Evolutionary conservation across 2,797 vertebrate genomes (phyloP).

Genomic region (Podargus strigoides): DNA sequence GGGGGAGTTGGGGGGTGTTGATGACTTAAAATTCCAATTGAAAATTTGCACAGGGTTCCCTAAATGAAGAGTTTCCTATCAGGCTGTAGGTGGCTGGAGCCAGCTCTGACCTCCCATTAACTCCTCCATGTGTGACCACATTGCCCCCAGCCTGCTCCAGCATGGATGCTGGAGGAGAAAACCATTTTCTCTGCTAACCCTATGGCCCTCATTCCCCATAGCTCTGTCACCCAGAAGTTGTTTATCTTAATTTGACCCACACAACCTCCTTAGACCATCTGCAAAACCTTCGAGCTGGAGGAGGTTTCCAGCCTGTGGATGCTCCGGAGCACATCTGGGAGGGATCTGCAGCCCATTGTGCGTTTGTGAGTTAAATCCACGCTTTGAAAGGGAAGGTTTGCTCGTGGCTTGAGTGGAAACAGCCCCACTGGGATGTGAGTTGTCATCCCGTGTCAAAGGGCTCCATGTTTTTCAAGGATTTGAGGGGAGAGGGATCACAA

Average conservation of each 20-base stretch:
- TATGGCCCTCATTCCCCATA: not conserved
- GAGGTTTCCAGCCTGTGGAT: not conserved
- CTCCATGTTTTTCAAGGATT: not conserved
- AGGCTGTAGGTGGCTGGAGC: not conserved
- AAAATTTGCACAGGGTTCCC: not conserved
- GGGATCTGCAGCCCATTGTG: fast-evolving
- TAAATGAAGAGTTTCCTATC: not conserved
- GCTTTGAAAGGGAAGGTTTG: not conserved
- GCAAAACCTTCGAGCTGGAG: not conserved
- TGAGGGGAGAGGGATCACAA: not conserved
- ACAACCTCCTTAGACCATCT: not conserved
- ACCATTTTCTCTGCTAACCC: not conserved
- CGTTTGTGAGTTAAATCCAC: not conserved
- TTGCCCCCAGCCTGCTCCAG: not conserved
- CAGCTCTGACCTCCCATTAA: not conserved
- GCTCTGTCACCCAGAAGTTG: not conserved
- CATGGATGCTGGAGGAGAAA: not conserved
- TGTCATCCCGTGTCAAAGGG: not conserved
- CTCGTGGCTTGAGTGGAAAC: not conserved
- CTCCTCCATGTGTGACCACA: not conserved
- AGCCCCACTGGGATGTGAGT: not conserved
- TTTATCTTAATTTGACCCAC: not conserved
- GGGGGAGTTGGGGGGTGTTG: fast-evolving
- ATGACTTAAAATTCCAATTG: not conserved
- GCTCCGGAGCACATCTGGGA: not conserved